Evolutionary conservation across 1,140 invertebrate genomes (phyloP).

Genomic region (Pemphigus obesinymphae): DNA sequence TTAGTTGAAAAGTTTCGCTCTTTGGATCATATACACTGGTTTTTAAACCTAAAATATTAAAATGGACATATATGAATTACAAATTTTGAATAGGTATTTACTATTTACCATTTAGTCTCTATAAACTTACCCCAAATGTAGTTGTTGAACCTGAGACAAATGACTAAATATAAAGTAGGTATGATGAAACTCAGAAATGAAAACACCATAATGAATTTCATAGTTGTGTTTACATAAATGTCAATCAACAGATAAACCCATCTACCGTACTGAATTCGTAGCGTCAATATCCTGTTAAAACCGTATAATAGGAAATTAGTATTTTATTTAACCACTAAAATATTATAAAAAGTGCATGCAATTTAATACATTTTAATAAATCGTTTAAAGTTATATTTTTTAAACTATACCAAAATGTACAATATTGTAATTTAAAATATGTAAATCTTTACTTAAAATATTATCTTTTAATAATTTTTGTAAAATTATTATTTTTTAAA

Average conservation of each 20-base stretch:
- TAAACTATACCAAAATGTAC: no score
- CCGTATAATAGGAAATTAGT: no score
- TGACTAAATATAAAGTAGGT: neutral
- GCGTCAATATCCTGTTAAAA: neutral
- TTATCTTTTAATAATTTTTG: no score
- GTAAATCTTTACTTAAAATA: no score
- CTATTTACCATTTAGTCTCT: no score
- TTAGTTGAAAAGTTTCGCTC: no score
- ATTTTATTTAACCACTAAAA: no score
- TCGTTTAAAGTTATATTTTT: no score
- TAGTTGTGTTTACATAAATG: constrained; percentile 3
- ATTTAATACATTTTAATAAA: no score
- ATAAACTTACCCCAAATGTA: constrained; percentile 10
- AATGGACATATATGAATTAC: neutral
- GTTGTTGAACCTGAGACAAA: constrained; percentile 4
- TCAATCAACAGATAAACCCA: constrained; percentile 9
- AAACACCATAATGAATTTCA: constrained; percentile 10
- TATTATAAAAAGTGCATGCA: no score
- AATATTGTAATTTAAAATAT: no score
- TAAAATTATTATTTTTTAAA: no score
- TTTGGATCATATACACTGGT: neutral
- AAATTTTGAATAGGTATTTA: neutral
- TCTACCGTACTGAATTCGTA: constrained; percentile 9
- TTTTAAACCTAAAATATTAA: neutral
- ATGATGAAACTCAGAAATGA: constrained; percentile 23